Base-by-base conservation (phyloP, 2,113 vertebrate species). In the Phylloscopus trochilus region DNA sequence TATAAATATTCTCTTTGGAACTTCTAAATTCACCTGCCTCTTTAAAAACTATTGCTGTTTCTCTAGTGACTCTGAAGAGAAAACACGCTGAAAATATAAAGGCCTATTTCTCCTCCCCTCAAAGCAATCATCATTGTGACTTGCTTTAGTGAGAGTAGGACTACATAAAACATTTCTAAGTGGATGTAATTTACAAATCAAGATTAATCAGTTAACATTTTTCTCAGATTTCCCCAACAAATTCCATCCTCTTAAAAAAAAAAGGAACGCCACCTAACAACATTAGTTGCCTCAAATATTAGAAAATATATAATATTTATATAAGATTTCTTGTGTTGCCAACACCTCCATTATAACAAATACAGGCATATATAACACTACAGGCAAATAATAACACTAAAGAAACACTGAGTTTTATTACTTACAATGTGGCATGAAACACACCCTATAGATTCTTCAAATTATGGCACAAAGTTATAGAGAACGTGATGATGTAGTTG, bases 1-100 rank as follows among this genome's bases (percentile, higher is more conserved):
- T 91, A 70, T 91, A 88, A 88, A 85, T 93, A 95, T 74, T 92
- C 39, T 58, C 59, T 84, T 84, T 63, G 31, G 58, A 53, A 83
- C 90, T 88, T 91, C 85, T 85, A 73, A 73, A 90, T 83, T 59
- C 31, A 79, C 21, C 33, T 62, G 24, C 33, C 30, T 80, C 37
- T 91, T 90, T 77, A 68, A 88, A 88, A 95, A 90, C 15, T 37
- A 43, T 46, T 92, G 13, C 11, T 4, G 0, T 59, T 92, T 89
- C 67, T 82, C 33, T 46, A 79, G 69, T 58, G 58, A 66, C 22
- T 74, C 55, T 85, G 66, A 70, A 53, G 21, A 55, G 46, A 89
- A 91, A 94, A 75, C 14, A 51, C 30, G 83, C 7, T 6, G 1
- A 92, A 93, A 84, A 83, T 69, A 62, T 39, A 90, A 79, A 46